These are phyloP conservation scores for Trisateles emortualis DNA, from an alignment of 2,888 invertebrate genomes.

Conservation along the genomic window DNA sequence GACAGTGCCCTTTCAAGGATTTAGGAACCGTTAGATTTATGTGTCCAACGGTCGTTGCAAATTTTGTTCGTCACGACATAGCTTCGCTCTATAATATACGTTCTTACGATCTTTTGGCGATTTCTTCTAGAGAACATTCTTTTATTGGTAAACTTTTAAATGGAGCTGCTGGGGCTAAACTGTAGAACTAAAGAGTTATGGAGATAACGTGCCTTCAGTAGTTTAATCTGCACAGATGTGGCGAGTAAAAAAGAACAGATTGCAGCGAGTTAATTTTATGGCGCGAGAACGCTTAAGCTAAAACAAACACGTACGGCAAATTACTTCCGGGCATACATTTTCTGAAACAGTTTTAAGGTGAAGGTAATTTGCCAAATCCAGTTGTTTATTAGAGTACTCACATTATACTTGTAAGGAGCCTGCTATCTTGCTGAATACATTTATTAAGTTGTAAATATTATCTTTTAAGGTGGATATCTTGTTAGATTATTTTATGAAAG, in stretches of 20 bases:
- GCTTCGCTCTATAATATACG: constrained; percentile 69
- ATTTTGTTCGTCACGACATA: constrained; percentile 74
- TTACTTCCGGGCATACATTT: constrained; percentile 71
- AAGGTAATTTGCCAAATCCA: constrained; percentile 70
- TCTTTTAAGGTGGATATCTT: constrained; percentile 13
- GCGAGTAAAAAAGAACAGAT: constrained; percentile 63
- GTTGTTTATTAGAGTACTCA: constrained; percentile 60
- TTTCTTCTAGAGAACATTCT: constrained; percentile 55
- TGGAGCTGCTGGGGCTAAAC: constrained; percentile 50
- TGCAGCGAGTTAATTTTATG: constrained; percentile 70
- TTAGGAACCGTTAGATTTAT: constrained; percentile 79
- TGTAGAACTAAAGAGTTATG: constrained; percentile 64
- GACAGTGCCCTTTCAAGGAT: constrained; percentile 80
- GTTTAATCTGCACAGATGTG: constrained; percentile 59
- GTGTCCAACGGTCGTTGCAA: constrained; percentile 71
- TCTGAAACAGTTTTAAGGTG: constrained; percentile 67
- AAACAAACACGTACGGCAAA: constrained; percentile 75
- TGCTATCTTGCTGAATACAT: constrained; percentile 14
- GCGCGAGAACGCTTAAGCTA: constrained; percentile 66
- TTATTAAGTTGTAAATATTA: constrained; percentile 24
- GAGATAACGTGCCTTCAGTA: constrained; percentile 64
- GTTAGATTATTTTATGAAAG: no score
- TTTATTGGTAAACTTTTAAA: constrained; percentile 60
- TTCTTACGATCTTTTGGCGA: constrained; percentile 59
- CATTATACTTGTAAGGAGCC: constrained; percentile 43